Evolutionary conservation across 2,888 invertebrate species (phyloP).

Genomic region (Troides oblongomaculatus): DNA sequence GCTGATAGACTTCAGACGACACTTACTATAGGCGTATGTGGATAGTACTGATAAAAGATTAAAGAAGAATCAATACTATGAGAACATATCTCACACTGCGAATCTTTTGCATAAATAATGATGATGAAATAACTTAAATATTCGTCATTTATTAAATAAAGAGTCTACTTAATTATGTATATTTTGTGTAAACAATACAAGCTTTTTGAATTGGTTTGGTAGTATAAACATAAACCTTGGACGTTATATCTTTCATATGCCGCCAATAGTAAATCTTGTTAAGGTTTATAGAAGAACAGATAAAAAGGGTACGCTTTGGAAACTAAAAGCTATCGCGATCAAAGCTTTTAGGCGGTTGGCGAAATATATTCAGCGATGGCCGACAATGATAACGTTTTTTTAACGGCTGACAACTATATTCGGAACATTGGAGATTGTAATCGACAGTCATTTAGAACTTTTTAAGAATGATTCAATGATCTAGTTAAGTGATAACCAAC

Average conservation of each 20-base stretch:
- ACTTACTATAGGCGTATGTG: too few relatives aligned
- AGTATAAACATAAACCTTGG: too few relatives aligned
- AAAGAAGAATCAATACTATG: too few relatives aligned
- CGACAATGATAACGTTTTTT: conserved; percentile 52
- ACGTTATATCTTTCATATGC: not conserved
- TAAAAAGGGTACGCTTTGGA: conserved; percentile 61
- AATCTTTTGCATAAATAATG: too few relatives aligned
- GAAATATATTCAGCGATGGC: conserved; percentile 59
- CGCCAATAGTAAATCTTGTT: conserved; percentile 38
- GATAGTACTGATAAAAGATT: too few relatives aligned
- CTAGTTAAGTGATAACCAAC: conserved; percentile 3
- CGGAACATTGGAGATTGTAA: conserved; percentile 33
- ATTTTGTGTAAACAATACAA: not conserved
- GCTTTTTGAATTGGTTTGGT: conserved; percentile 17
- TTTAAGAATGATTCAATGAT: conserved; percentile 9
- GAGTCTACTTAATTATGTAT: too few relatives aligned
- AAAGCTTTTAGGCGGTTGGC: conserved; percentile 48
- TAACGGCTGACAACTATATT: conserved; percentile 59
- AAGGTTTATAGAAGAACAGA: conserved; percentile 46
- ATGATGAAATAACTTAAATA: too few relatives aligned
- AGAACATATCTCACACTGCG: too few relatives aligned
- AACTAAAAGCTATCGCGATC: conserved; percentile 67
- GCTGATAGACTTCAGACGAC: too few relatives aligned
- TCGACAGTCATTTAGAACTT: conserved; percentile 16
- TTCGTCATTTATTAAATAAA: too few relatives aligned